A percentile compares a stretch with the other conserved stretches of the same genome.
Conservation (phyloP, 2,797 vertebrate genomes). For the Halcyon smyrnensis region DNA sequence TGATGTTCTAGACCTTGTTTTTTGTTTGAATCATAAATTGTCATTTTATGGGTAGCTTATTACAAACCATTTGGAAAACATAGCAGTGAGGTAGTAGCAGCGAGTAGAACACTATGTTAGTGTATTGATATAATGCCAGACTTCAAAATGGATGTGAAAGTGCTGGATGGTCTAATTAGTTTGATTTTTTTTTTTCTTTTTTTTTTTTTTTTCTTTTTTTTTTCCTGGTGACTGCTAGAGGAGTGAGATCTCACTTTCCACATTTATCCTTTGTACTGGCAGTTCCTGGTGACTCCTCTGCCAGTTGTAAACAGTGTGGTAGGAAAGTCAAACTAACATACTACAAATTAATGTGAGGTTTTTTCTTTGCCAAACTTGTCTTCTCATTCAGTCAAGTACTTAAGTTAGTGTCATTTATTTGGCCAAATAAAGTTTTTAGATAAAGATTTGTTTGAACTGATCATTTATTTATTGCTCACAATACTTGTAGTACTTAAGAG, state of each 20-base stretch:
- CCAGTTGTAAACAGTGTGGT: conserved; percentile 76
- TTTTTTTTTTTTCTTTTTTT: conserved; percentile 46
- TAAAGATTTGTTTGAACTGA: conserved; percentile 52
- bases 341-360: conserved; percentile 69
- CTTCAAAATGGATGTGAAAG: conserved; percentile 65
- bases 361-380: conserved; percentile 71
- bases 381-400: conserved; percentile 48
- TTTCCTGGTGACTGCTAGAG: neutral
- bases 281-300: conserved; percentile 61
- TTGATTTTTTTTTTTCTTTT: conserved; percentile 34
- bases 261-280: conserved; percentile 69
- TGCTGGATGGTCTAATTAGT: conserved; percentile 60
- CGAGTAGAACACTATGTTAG: conserved; percentile 41
- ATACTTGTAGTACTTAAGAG: conserved; percentile 12
- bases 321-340: conserved; percentile 72
- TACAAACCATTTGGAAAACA: conserved; percentile 49
- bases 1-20: conserved; percentile 43
- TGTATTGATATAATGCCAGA: conserved; percentile 63
- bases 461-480: conserved; percentile 27
- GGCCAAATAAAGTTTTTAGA: conserved; percentile 16
- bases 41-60: conserved; percentile 30
- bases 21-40: conserved; percentile 62
- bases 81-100: conserved; percentile 50
- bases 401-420: conserved; percentile 61
- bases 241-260: conserved; percentile 61